Evolutionary conservation across 2,797 vertebrate genomes (phyloP), one percentile per base, ranked within the genome.

Genomic region (Pampus argenteus): DNA sequence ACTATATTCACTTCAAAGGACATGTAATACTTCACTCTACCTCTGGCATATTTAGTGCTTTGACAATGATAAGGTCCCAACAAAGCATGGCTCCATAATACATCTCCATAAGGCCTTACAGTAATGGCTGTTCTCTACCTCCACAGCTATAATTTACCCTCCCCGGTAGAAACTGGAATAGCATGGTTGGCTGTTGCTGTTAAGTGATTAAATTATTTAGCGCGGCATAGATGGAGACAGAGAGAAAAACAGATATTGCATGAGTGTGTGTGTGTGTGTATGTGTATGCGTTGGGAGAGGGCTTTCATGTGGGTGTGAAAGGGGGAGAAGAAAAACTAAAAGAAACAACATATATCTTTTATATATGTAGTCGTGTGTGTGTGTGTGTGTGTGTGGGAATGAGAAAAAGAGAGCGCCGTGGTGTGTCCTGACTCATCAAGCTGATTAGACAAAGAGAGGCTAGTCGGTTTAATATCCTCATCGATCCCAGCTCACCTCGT

Each of bases 171-270:
- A 80, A 73, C 60, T 42, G 57, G 75, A 78, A 83, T 66, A 83
- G 63, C 69, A 78, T 36, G 57, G 72, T 36, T 61, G 64, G 74
- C 79, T 74, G 71, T 80, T 70, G 74, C 59, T 74, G 71, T 56
- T 85, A 83, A 81, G 67, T 81, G 82, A 88, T 86, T 88, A 66
- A 89, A 90, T 89, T 82, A 89, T 89, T 91, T 68, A 90, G 54
- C 36, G 15, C 9, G 26, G 65, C 61, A 66, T 59, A 71, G 73
- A 84, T 66, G 67, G 63, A 79, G 64, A 84, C 38, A 63, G 62
- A 64, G 62, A 64, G n/a, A 77, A 73, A 73, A 71, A 64, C n/a
- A 66, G 58, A 69, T 65, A 62, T 58, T 31, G 60, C 49, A 31
- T 45, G 44, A 15, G n/a, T 51, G 45, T 80, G 70, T 66, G 26